Evolutionary conservation across 1,140 invertebrate genomes (phyloP), one percentile per base, ranked within the genome.

Genomic region (Pollicipes pollicipes): DNA sequence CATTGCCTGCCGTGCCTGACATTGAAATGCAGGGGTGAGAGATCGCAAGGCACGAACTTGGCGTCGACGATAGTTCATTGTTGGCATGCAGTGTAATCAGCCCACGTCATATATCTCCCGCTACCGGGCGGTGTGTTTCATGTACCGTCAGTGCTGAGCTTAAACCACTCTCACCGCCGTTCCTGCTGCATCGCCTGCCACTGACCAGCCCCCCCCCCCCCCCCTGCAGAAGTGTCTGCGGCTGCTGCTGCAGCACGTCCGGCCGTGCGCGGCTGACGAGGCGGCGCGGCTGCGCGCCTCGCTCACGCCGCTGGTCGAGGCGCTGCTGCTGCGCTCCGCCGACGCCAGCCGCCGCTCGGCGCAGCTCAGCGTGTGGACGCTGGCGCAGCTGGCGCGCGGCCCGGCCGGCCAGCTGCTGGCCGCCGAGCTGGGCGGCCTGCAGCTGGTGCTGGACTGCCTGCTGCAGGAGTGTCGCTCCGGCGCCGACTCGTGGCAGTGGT

Each of bases 271-370:
- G 64, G 71, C 75, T 27, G 74, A 77, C 27, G 78, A 82, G 71
- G 76, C 77, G 64, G 72, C 71, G n/a, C 71, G 77, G 64, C 69
- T 82, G 63, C 79, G 81, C 73, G 73, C 72, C 64, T 73, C 79
- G 28, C 72, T 83, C n/a, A 78, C 77, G 66, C 81, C 82, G 28
- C 76, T 83, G 30, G 73, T 83, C 1, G 76, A 79, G 70, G 78
- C 78, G 10, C 76, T 83, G 24, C 76, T 82, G 24, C 74, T 81
- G 29, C 83, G 83, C 73, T 82, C 82, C 76, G 80, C 82, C 21
- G 82, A 83, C 77, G 80, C 80, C 63, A 82, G 80, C 72, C 78
- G 80, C 66, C 75, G 80, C 58, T 82, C 81, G 6, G 80, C 78
- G 72, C 81, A 82, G 74, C 74, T 83, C 69, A 82, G 81, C 13